phyloP scores from a whole-genome alignment of 1,140 invertebrate genomes.

The Pygmarrhopalites habei region DNA sequence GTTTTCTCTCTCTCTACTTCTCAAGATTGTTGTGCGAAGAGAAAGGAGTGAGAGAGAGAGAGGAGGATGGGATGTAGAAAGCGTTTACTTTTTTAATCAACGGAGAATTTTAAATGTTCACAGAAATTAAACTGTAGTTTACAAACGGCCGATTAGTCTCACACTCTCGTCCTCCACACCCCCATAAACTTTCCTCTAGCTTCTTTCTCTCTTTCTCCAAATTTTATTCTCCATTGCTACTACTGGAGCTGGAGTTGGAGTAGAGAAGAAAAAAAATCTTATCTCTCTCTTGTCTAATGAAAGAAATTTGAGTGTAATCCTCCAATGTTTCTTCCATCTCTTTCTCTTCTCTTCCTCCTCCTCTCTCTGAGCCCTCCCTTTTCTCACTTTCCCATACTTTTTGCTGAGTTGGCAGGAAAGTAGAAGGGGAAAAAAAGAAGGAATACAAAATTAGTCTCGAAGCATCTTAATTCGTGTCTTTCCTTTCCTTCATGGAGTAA shows the following conservation, averaged over 20 bases:
- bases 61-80: not conserved
- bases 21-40: too few relatives aligned
- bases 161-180: not conserved
- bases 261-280: too few relatives aligned
- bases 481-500: too few relatives aligned
- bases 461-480: too few relatives aligned
- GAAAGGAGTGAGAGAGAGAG: not conserved
- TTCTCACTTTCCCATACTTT: too few relatives aligned
- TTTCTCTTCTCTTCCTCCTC: too few relatives aligned
- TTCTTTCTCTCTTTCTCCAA: not conserved
- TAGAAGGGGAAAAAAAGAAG: too few relatives aligned
- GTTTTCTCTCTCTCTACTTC: too few relatives aligned
- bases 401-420: too few relatives aligned
- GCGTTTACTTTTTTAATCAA: conserved; percentile 7
- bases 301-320: not conserved
- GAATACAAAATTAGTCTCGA: too few relatives aligned
- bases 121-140: conserved; percentile 4
- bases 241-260: too few relatives aligned
- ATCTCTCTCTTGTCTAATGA: not conserved
- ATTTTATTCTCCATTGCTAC: not conserved
- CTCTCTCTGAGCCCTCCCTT: too few relatives aligned
- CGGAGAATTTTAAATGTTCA: conserved; percentile 7
- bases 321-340: not conserved
- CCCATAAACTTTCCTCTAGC: not conserved
- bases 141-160: not conserved